phyloP scores from a whole-genome alignment of 2,113 vertebrate species.

The Elephantulus edwardii region DNA sequence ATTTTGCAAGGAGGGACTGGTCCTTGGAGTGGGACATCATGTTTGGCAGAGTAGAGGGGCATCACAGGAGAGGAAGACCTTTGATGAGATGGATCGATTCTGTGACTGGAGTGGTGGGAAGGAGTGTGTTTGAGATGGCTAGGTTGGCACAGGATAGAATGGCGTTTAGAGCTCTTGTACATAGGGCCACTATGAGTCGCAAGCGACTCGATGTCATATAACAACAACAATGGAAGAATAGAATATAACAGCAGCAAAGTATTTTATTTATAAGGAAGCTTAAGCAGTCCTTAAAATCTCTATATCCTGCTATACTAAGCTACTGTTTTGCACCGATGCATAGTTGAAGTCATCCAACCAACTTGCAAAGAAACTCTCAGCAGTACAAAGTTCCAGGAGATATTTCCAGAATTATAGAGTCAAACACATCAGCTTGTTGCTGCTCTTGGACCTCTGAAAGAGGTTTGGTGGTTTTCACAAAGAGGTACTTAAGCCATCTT shows the following conservation, averaged over 20 bases:
- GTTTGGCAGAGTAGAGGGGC: no score
- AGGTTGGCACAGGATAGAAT: no score
- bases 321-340: background rate
- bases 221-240: background rate
- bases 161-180: no score
- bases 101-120: no score
- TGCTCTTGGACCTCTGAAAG: background rate
- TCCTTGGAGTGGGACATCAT: no score
- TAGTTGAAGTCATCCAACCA: background rate
- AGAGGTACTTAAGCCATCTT: background rate
- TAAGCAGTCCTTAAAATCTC: background rate
- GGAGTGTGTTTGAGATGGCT: no score
- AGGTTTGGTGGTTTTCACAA: background rate
- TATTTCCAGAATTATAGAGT: background rate
- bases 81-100: no score
- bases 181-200: no score
- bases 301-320: background rate
- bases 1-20: no score
- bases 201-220: no score
- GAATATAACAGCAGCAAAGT: background rate
- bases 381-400: background rate
- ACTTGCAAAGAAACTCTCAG: background rate
- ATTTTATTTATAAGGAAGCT: slow-evolving; percentile 7
- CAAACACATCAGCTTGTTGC: background rate
- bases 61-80: no score